Base-by-base conservation (phyloP, 2,113 vertebrate species). In the Cynocephalus volans region DNA sequence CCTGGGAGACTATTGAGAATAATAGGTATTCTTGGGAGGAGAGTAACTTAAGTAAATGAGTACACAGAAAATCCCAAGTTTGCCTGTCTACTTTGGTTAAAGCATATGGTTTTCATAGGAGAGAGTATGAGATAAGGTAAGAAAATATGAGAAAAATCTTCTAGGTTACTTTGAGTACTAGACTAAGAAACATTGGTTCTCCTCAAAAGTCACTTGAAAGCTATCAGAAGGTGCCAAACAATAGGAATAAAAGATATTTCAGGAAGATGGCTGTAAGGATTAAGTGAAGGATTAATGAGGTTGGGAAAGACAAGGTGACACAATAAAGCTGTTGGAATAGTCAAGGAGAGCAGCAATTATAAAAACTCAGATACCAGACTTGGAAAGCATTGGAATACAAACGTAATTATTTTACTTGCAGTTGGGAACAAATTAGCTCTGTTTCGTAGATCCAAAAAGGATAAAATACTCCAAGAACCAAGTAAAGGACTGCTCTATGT, bases 141-240 rank as follows among this genome's bases (percentile, higher is more conserved):
- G 90, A 84, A 91, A 95, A 56, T 19, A 45, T 31, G 17, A 93
- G 84, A 85, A 90, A 75, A 65, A 65, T 56, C 2, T 56, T 15
- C 65, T 72, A 19, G 26, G 0, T 91, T 88, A 88, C 33, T 64
- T 69, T 77, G 54, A 91, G 28, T 41, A 48, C 8, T 82, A 60
- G 3, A 41, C 17, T n/a, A 84, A 77, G 21, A 36, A 33, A n/a
- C 15, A 41, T 69, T 70, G 8, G 81, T 7, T 72, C 28, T 82
- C 19, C 18, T 80, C 19, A 56, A 56, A 54, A 67, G 21, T 73
- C 17, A 64, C 33, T 83, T 91, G 76, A 83, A 95, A 95, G 31
- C n/a, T 52, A 81, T 64, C 5, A n/a, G 31, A 62, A 93, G 48
- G 8, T 31, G n/a, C 72, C 41, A 85, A 36, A 21, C 48, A 54